Conservation (phyloP, 2,888 invertebrate genomes). For the Conistra vaccinii region DNA sequence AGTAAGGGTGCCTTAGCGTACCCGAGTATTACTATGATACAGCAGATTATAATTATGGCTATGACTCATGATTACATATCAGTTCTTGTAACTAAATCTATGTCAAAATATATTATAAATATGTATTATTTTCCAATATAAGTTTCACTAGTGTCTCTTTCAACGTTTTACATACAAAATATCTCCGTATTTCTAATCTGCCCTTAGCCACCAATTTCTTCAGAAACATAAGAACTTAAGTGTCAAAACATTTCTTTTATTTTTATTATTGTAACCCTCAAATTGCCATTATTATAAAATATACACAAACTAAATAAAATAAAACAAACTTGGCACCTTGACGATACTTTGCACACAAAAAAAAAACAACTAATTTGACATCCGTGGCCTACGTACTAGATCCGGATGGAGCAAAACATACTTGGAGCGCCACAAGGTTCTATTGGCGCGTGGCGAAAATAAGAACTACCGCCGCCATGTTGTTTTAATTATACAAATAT, state of each 20-base stretch:
- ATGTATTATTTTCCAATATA: constrained; percentile 52
- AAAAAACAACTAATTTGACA: constrained; percentile 3
- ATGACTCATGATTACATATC: constrained; percentile 61
- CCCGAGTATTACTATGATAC: constrained; percentile 33
- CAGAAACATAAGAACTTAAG: constrained; percentile 31
- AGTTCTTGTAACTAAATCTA: constrained; percentile 63
- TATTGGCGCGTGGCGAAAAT: neutral
- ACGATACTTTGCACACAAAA: constrained; percentile 41
- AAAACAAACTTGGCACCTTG: constrained; percentile 58
- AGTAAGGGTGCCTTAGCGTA: constrained; percentile 8
- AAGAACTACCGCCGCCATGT: neutral
- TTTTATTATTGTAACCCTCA: constrained; percentile 27
- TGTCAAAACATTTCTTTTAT: constrained; percentile 33
- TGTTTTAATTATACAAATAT: neutral
- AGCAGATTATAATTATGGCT: constrained; percentile 52
- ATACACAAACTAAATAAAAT: constrained; percentile 48
- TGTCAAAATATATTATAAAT: constrained; percentile 59
- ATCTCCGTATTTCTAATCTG: constrained; percentile 20
- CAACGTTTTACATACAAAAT: constrained; percentile 55
- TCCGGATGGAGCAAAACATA: constrained; percentile 28
- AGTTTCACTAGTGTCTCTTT: constrained; percentile 50
- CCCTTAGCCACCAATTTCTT: constrained; percentile 32
- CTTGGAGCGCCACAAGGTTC: neutral
- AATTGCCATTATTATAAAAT: constrained; percentile 40
- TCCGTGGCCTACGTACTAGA: constrained; percentile 42